Percentiles rank a stretch among this genome's conserved stretches.
phyloP scores from a whole-genome alignment of 2,113 vertebrate species.

The Madoqua kirkii region DNA sequence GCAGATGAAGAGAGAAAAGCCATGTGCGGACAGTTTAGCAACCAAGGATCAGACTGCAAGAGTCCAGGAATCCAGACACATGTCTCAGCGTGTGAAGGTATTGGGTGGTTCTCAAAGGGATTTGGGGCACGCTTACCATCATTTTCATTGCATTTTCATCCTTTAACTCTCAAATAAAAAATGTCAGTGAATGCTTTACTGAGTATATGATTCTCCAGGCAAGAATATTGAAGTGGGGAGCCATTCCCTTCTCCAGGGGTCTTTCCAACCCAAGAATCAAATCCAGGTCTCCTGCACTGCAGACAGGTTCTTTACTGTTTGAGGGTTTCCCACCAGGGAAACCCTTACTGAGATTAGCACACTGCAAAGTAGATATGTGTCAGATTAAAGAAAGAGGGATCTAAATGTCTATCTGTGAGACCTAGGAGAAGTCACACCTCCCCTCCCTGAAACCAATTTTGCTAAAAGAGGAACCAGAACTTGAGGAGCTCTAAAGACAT shows the following conservation, averaged over 20 bases:
- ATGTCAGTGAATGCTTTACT: neutral
- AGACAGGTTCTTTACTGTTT: neutral
- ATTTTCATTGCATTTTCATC: neutral
- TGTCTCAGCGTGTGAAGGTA: neutral
- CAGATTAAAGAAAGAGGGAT: neutral
- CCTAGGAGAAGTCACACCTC: neutral
- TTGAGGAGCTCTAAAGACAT: neutral
- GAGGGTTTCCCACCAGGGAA: neutral
- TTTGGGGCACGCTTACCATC: neutral
- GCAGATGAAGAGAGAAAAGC: neutral
- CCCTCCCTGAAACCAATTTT: neutral
- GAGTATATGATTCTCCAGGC: neutral
- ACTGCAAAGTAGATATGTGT: neutral
- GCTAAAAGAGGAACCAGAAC: neutral
- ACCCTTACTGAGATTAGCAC: neutral
- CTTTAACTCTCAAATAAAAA: neutral
- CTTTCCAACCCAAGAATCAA: neutral
- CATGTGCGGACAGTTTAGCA: neutral
- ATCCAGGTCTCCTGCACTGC: neutral
- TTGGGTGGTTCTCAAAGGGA: neutral
- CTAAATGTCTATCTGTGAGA: neutral
- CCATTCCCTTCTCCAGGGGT: neutral
- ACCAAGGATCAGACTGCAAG: neutral
- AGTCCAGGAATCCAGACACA: neutral
- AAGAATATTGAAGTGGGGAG: neutral